phyloP scores from a whole-genome alignment of 2,888 invertebrate species.

The Eugnorisma glareosa region DNA sequence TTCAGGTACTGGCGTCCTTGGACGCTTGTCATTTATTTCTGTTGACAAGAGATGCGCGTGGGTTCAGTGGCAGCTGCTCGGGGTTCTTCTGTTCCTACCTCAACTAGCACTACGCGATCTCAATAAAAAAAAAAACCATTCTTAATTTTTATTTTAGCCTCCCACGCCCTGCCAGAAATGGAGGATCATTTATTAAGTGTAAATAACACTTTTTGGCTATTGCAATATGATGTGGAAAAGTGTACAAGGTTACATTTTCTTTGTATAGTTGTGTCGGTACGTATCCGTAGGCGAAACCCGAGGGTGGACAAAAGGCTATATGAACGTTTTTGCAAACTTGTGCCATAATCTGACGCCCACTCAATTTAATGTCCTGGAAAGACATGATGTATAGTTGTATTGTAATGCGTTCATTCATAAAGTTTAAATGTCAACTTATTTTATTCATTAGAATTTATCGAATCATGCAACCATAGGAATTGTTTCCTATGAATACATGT shows the following conservation, averaged over 20 bases:
- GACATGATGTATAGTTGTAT: not conserved
- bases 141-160: not conserved
- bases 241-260: not conserved
- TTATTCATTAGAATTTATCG: not conserved
- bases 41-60: constrained; percentile 15
- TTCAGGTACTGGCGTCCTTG: constrained; percentile 8
- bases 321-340: not conserved
- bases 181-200: not conserved
- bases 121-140: not conserved
- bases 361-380: not conserved
- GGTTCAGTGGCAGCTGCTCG: constrained; percentile 1
- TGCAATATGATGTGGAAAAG: not conserved
- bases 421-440: constrained; percentile 2
- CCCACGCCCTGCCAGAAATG: not conserved
- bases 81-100: constrained; percentile 8
- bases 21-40: constrained; percentile 33
- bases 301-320: not conserved
- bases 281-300: constrained; percentile 24
- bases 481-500: not conserved
- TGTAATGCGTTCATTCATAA: not conserved
- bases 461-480: not conserved
- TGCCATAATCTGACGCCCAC: not conserved
- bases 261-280: not conserved
- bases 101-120: constrained; percentile 1
- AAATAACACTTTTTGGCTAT: not conserved